These are phyloP conservation scores for Aphidius colemani DNA, from an alignment of 2,888 invertebrate genomes.

Conservation along the genomic window DNA sequence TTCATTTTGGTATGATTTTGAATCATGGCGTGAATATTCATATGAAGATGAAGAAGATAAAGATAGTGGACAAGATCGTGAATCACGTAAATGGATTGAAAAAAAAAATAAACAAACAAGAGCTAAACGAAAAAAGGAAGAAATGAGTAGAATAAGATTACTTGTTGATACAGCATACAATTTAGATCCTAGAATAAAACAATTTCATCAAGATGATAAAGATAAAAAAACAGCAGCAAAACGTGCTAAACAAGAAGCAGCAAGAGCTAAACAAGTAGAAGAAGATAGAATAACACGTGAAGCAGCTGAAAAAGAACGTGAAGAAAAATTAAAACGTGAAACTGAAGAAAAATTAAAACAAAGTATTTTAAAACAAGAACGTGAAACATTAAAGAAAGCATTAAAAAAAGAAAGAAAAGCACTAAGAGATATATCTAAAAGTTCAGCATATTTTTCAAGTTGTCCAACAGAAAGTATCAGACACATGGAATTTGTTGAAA, in stretches of 20 bases:
- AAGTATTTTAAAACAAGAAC: constrained; percentile 82
- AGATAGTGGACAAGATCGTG: constrained; percentile 94
- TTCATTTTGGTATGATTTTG: constrained; percentile 97
- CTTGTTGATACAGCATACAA: constrained; percentile 94
- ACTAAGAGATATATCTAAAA: constrained; percentile 78
- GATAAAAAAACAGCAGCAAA: constrained; percentile 88
- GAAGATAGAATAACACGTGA: constrained; percentile 78
- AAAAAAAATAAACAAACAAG: constrained; percentile 95
- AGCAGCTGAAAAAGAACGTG: constrained; percentile 64
- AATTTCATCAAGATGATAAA: constrained; percentile 92
- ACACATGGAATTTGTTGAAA: constrained; percentile 91
- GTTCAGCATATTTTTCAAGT: constrained; percentile 76
- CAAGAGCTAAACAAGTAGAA: constrained; percentile 81
- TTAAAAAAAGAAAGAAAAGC: constrained; percentile 86
- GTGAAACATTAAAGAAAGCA: constrained; percentile 82
- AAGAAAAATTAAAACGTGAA: constrained; percentile 78
- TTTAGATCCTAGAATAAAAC: constrained; percentile 89
- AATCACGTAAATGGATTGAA: constrained; percentile 97
- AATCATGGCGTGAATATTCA: constrained; percentile 98
- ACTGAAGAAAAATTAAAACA: constrained; percentile 81
- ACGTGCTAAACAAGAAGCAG: constrained; percentile 83
- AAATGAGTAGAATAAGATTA: constrained; percentile 87
- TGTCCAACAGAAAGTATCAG: constrained; percentile 75
- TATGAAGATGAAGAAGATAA: constrained; percentile 99
- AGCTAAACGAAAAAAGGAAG: constrained; percentile 94